phyloP scores from a whole-genome alignment of 2,888 invertebrate genomes.

The Helleia helle region DNA sequence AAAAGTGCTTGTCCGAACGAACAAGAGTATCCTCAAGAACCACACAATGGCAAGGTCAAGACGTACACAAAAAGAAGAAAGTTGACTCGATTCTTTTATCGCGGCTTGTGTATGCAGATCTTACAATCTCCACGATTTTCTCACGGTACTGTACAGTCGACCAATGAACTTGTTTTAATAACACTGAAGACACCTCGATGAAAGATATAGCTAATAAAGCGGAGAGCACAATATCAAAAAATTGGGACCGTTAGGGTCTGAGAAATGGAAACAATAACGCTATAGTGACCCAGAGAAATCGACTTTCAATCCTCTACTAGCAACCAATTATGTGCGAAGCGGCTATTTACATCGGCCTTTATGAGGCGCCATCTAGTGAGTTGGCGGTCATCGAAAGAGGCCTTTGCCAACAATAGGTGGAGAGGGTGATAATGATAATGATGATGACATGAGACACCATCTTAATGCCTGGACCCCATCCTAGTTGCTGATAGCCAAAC shows the following conservation, averaged over 20 bases:
- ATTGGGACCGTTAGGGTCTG: conserved; percentile 13
- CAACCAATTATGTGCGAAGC: too few relatives aligned
- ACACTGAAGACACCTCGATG: conserved; percentile 1
- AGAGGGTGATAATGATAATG: too few relatives aligned
- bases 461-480: too few relatives aligned
- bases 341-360: too few relatives aligned
- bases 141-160: conserved; percentile 31
- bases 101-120: conserved; percentile 34
- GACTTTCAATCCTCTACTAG: too few relatives aligned
- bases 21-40: conserved; percentile 16
- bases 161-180: conserved; percentile 13
- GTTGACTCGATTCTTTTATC: conserved; percentile 28
- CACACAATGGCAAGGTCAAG: conserved; percentile 21
- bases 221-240: conserved; percentile 6
- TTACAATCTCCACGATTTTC: conserved; percentile 35
- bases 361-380: too few relatives aligned
- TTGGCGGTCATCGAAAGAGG: too few relatives aligned
- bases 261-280: conserved; percentile 18
- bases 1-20: conserved; percentile 13
- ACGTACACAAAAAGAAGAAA: conserved; percentile 32
- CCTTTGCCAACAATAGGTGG: too few relatives aligned
- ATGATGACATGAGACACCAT: too few relatives aligned
- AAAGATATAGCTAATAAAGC: conserved; percentile 10
- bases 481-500: too few relatives aligned
- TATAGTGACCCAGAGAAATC: conserved; percentile 15